Evolutionary conservation across 2,888 invertebrate genomes (phyloP), one percentile per base, ranked within the genome.

Genomic region (Spodoptera picta): DNA sequence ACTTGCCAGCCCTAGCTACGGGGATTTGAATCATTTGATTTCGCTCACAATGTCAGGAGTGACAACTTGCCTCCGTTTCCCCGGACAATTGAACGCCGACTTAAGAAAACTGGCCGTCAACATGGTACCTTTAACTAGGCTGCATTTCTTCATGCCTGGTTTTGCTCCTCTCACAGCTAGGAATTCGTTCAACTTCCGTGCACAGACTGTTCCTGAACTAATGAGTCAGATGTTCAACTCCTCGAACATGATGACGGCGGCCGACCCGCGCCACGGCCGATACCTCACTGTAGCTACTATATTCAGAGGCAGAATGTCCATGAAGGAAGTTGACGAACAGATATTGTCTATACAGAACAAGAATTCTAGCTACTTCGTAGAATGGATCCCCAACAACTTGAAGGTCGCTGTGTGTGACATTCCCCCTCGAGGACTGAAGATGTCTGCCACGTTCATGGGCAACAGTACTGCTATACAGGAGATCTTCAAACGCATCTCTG

Each of bases 121-220:
- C 91, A 98, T 98, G 98, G 98, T 98, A 12, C 98, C 98, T 0
- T 98, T 98, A 95, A 98, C 98, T 0, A 95, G 98, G 65, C 95
- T 98, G 6, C 98, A 98, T 88, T 98, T 98, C 95, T 98, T 98
- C 89, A 98, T 98, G 96, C 91, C 92, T 24, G 97, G 95, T 52
- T 97, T 98, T 87, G 98, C 98, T 0, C 98, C 98, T 0, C 93
- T 98, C 0, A 97, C 97, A 0, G 97, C 98, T 4, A 96, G 96
- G 71, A 96, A 96, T 11, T 96, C 96, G 4, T 96, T 96, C 85
- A 95, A 96, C 66, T 98, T 97, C 91, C 95, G 97, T 65, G 94
- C 97, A 36, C 89, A 97, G 45, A 96, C 96, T 6, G 98, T 98
- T 0, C 95, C 97, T 0, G 98, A 98, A 83, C 91, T 98, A 4